These are phyloP conservation scores for Sebastes oblongus DNA, from an alignment of 2,797 vertebrate species.

Conservation along the genomic window DNA sequence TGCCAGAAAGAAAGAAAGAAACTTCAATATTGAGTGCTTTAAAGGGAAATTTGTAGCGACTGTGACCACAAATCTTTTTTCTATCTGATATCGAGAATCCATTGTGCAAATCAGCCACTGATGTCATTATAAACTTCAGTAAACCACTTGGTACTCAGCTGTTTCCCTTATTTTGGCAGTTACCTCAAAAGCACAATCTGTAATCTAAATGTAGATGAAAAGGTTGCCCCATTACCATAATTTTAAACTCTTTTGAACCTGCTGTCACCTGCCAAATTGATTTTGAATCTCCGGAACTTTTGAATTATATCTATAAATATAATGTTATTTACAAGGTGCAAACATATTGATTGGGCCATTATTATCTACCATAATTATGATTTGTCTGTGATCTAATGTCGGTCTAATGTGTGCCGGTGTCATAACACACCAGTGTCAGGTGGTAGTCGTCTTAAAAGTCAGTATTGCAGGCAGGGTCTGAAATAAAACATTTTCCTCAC, in stretches of 20 bases:
- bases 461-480: background rate
- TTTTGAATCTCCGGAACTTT: too few species aligned
- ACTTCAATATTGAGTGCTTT: background rate
- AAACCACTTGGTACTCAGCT: background rate
- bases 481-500: too few species aligned
- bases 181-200: background rate
- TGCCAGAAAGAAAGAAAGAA: slow-evolving; percentile 16
- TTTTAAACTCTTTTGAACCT: background rate
- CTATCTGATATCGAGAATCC: background rate
- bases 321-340: background rate
- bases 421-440: background rate
- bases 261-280: background rate
- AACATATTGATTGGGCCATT: background rate
- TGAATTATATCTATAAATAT: background rate
- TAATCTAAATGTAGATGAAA: background rate
- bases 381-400: background rate
- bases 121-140: background rate
- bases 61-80: background rate
- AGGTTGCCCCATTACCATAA: background rate
- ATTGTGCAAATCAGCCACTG: background rate
- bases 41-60: background rate
- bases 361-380: background rate
- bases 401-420: background rate
- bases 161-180: slow-evolving; percentile 8
- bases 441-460: background rate